A percentile compares a stretch with the other conserved stretches of the same genome.
These are phyloP conservation scores for Channa striata DNA, from an alignment of 2,797 vertebrate species.

Conservation along the genomic window DNA sequence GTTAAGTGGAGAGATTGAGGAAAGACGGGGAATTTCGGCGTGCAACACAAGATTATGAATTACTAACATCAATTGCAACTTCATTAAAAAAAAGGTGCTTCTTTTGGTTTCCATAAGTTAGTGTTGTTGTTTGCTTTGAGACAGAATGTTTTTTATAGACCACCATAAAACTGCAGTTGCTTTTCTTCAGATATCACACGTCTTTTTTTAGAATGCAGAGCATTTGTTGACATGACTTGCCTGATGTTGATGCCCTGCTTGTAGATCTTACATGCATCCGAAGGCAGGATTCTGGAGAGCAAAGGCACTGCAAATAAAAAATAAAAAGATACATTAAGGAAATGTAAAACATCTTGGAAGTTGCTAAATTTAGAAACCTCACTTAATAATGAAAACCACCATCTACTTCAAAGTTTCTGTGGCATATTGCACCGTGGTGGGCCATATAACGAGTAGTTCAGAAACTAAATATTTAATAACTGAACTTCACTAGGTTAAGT, in stretches of 20 bases:
- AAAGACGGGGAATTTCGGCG: neutral
- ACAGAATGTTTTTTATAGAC: neutral
- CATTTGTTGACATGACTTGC: constrained; percentile 77
- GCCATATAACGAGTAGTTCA: constrained; percentile 14
- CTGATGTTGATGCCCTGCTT: constrained; percentile 99
- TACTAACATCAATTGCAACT: neutral
- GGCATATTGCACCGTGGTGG: constrained; percentile 20
- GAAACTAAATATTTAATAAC: constrained; percentile 57
- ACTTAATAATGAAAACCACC: constrained; percentile 40
- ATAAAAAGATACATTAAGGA: constrained; percentile 52
- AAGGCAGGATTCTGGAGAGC: constrained; percentile 99
- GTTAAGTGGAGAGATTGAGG: constrained; percentile 1
- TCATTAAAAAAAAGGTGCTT: neutral
- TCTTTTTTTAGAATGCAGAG: neutral
- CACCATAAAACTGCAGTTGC: neutral
- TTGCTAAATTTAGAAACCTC: constrained; percentile 55
- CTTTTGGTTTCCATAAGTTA: neutral
- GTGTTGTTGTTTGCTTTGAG: neutral
- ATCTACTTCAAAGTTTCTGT: constrained; percentile 32
- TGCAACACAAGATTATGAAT: constrained; percentile 1
- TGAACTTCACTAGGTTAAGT: constrained; percentile 1
- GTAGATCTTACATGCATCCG: constrained; percentile 99
- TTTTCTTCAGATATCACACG: neutral
- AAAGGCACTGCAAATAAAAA: constrained; percentile 97
- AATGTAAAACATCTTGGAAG: constrained; percentile 25